Percentiles rank a stretch among this genome's conserved stretches.
Evolutionary conservation across 2,113 vertebrate genomes (phyloP).

Genomic region (Ochotona curzoniae): DNA sequence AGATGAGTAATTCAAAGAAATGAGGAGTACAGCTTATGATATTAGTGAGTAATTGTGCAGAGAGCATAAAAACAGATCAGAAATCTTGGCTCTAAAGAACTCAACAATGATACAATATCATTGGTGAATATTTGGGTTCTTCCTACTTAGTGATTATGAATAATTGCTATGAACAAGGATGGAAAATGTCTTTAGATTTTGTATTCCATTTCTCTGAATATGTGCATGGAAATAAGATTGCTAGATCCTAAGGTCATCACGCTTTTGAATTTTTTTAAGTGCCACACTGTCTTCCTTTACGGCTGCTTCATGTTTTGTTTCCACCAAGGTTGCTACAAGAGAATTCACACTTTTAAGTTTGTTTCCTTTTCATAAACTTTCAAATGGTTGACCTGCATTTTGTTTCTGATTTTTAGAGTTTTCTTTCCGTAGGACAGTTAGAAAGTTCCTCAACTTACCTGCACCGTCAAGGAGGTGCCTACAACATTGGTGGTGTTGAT

Average conservation of each 20-base stretch:
- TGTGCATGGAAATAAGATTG: neutral
- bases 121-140: neutral
- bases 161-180: neutral
- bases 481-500: slow-evolving; percentile 78
- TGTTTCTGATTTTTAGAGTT: neutral
- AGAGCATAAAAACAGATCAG: too few relatives aligned
- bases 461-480: slow-evolving; percentile 72
- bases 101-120: too few relatives aligned
- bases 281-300: neutral
- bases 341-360: neutral
- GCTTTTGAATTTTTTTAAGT: neutral
- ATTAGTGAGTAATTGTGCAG: too few relatives aligned
- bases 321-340: neutral
- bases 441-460: slow-evolving; percentile 78
- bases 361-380: neutral
- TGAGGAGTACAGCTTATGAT: too few relatives aligned
- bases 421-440: neutral
- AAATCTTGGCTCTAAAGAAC: too few relatives aligned
- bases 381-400: neutral
- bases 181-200: neutral
- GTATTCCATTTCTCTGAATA: neutral
- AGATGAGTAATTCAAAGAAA: too few relatives aligned
- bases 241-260: neutral
- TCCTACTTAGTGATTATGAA: neutral
- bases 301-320: neutral